Conservation (phyloP, 2,113 vertebrate species). For the Colaptes auratus region DNA sequence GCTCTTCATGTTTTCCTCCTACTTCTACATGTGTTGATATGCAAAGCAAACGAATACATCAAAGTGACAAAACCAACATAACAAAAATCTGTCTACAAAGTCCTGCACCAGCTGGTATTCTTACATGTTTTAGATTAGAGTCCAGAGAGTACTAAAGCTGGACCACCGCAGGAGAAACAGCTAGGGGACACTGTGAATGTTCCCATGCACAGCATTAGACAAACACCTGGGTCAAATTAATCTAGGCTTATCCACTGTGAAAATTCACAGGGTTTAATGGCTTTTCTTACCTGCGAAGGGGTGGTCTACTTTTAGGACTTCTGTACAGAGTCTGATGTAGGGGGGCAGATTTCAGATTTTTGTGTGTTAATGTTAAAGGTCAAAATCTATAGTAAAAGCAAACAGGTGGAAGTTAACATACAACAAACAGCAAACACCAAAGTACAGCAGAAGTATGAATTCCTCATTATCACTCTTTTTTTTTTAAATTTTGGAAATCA, state of each 20-base stretch:
- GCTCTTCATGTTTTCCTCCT: not conserved
- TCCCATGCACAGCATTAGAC: constrained; percentile 48
- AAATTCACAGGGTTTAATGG: constrained; percentile 63
- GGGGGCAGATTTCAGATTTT: not conserved
- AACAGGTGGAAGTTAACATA: not conserved
- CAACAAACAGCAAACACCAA: not conserved
- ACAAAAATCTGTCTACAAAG: not conserved
- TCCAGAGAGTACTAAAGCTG: not conserved
- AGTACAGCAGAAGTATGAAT: not conserved
- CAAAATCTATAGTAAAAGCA: not conserved
- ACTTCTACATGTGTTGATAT: not conserved
- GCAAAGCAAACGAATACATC: constrained; percentile 30
- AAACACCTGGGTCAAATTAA: constrained; percentile 73
- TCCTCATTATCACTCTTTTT: not conserved
- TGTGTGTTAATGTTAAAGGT: constrained; percentile 19
- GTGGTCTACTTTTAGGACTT: constrained; percentile 57
- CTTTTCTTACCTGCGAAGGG: constrained; percentile 62
- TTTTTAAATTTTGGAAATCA: not conserved
- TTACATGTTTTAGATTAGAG: constrained; percentile 60
- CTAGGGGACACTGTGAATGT: constrained; percentile 48
- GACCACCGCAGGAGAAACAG: constrained; percentile 62
- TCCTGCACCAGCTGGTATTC: constrained; percentile 9
- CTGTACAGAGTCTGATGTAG: not conserved
- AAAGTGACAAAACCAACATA: constrained; percentile 50
- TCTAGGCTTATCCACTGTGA: constrained; percentile 68